phyloP scores from a whole-genome alignment of 2,888 invertebrate genomes.

The Andrena flavipes region DNA sequence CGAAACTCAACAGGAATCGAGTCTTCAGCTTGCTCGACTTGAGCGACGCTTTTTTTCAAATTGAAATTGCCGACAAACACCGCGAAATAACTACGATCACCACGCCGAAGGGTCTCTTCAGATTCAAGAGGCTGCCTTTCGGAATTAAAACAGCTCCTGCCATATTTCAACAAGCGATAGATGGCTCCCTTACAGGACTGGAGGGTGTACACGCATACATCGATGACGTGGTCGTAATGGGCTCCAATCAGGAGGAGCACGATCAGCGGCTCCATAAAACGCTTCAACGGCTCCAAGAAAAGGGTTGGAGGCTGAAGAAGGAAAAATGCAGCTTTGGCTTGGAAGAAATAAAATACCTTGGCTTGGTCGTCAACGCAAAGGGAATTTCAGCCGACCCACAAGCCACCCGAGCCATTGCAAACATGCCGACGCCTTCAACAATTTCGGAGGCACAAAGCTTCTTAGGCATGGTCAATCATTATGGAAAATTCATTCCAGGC shows the following conservation, averaged over 20 bases:
- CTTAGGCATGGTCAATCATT: too few relatives aligned
- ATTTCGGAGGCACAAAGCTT: too few relatives aligned
- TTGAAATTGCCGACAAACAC: background rate
- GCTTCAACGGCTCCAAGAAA: background rate
- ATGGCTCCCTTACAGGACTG: background rate
- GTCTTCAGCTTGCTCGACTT: background rate
- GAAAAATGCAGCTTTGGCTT: background rate
- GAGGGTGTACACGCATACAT: background rate
- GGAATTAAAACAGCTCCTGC: background rate
- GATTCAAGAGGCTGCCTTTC: background rate
- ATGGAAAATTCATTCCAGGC: too few relatives aligned
- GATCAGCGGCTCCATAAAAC: background rate
- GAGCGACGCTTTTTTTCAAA: background rate
- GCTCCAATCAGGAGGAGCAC: too few relatives aligned
- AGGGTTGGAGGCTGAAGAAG: background rate
- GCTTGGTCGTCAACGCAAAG: background rate
- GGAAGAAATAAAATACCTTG: background rate
- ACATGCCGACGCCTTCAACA: too few relatives aligned
- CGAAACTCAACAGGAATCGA: too few relatives aligned
- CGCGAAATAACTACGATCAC: background rate
- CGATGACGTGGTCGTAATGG: too few relatives aligned
- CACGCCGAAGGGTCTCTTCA: background rate
- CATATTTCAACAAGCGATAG: background rate
- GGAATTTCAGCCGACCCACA: too few relatives aligned
- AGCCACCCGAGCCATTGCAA: too few relatives aligned